Percentiles rank a stretch among this genome's conserved stretches.
phyloP scores from a whole-genome alignment of 2,888 invertebrate genomes.

The Agriopis leucophaearia region DNA sequence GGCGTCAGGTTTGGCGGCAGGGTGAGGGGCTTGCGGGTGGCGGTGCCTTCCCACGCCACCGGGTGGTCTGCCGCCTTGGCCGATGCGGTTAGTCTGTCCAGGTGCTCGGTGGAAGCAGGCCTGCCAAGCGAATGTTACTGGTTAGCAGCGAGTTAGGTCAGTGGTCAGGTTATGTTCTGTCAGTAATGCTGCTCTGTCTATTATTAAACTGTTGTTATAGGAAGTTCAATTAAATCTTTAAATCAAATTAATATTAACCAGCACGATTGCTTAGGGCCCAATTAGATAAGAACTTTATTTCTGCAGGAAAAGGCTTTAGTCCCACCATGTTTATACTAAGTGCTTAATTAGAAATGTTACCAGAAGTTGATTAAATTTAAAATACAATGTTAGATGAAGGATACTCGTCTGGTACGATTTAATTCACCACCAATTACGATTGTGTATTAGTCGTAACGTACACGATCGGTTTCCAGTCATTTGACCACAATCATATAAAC shows the following conservation, averaged over 20 bases:
- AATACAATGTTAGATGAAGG: background rate
- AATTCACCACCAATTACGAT: too few species aligned
- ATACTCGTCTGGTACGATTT: too few species aligned
- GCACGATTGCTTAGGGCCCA: background rate
- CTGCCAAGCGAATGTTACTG: conserved; percentile 68
- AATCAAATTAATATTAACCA: background rate
- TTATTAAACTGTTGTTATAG: too few species aligned
- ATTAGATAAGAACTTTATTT: background rate
- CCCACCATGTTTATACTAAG: background rate
- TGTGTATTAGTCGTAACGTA: too few species aligned
- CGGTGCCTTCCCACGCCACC: conserved; percentile 82
- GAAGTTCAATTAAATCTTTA: too few species aligned
- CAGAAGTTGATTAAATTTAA: background rate
- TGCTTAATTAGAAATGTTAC: conserved; percentile 1
- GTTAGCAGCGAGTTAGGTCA: conserved; percentile 29
- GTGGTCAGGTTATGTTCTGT: conserved; percentile 10
- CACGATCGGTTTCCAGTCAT: too few species aligned
- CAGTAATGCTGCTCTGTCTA: background rate
- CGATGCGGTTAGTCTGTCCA: conserved; percentile 89
- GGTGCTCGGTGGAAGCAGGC: conserved; percentile 94
- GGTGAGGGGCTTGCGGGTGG: conserved; percentile 92
- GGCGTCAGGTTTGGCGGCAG: conserved; percentile 95
- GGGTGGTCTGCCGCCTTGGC: conserved; percentile 82
- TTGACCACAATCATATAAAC: too few species aligned
- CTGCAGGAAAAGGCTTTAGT: background rate